phyloP scores from a whole-genome alignment of 2,888 invertebrate genomes.

The Drosophila melanosoma region DNA sequence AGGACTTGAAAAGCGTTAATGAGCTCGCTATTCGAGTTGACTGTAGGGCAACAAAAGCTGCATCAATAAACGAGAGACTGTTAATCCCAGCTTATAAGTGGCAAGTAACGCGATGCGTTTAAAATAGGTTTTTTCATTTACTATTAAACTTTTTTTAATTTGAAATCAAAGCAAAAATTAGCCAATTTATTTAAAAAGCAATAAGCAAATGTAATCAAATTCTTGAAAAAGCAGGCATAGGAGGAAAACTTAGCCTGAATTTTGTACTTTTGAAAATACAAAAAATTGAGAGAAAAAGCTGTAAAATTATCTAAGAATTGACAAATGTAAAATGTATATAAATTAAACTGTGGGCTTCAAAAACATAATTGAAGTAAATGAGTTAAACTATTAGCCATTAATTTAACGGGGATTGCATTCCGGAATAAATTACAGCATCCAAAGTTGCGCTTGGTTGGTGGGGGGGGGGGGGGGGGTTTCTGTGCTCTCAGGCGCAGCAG shows the following conservation, averaged over 20 bases:
- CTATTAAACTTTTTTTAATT: not conserved
- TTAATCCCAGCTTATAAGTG: constrained; percentile 9
- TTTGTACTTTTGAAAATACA: not conserved
- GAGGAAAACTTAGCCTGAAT: not conserved
- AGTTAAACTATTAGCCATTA: not conserved
- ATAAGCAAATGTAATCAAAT: not conserved
- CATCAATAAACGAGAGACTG: constrained; percentile 21
- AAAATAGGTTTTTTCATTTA: not conserved
- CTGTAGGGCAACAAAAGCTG: constrained; percentile 17
- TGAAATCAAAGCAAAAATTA: not conserved
- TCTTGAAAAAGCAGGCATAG: too few relatives aligned
- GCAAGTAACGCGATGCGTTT: constrained; percentile 7
- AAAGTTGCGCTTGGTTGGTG: not conserved
- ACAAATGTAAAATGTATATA: not conserved
- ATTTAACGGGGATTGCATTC: not conserved
- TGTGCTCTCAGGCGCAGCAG: not conserved
- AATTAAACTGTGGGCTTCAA: not conserved
- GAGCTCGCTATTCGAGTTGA: constrained; percentile 43
- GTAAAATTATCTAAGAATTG: not conserved
- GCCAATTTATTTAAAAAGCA: not conserved
- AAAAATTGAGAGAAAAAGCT: not conserved
- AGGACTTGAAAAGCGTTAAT: constrained; percentile 53
- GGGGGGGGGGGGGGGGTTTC: too few relatives aligned
- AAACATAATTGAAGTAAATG: not conserved
- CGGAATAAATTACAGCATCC: not conserved